phyloP scores from a whole-genome alignment of 2,797 vertebrate genomes.

The Simalia tracyae region DNA sequence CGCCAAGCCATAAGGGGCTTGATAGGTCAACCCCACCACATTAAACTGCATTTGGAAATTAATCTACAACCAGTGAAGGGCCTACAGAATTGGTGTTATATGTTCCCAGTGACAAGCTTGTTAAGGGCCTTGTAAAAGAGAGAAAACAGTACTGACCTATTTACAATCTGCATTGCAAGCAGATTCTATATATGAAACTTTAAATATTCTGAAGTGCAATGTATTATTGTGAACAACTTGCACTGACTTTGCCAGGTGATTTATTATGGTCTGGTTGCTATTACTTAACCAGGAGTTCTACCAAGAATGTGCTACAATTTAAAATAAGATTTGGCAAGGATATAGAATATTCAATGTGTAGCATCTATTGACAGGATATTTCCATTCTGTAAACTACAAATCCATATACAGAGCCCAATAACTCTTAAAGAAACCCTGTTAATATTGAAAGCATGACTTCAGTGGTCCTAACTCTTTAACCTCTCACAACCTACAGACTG shows the following conservation, averaged over 20 bases:
- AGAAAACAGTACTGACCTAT: not conserved
- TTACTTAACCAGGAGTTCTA: constrained; percentile 36
- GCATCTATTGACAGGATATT: constrained; percentile 37
- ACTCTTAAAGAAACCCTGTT: constrained; percentile 24
- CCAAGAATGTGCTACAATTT: constrained; percentile 34
- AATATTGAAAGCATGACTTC: not conserved
- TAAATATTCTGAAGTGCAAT: not conserved
- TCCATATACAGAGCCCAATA: constrained; percentile 35
- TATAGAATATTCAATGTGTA: constrained; percentile 58
- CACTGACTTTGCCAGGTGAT: constrained; percentile 1
- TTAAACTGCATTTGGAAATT: no score
- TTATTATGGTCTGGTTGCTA: not conserved
- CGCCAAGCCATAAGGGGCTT: no score
- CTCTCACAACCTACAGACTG: no score
- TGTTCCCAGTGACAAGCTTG: no score
- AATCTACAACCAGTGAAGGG: no score
- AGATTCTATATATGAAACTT: not conserved
- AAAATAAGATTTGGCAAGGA: constrained; percentile 43
- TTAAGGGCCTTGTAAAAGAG: not conserved
- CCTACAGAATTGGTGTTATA: no score
- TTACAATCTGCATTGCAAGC: not conserved
- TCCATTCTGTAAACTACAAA: constrained; percentile 44
- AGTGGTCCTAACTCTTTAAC: not conserved
- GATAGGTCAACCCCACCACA: no score
- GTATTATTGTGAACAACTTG: not conserved